Percentiles rank a stretch among this genome's conserved stretches.
These are phyloP conservation scores for Cygnus buccinator DNA, from an alignment of 2,113 vertebrate genomes.

Conservation along the genomic window DNA sequence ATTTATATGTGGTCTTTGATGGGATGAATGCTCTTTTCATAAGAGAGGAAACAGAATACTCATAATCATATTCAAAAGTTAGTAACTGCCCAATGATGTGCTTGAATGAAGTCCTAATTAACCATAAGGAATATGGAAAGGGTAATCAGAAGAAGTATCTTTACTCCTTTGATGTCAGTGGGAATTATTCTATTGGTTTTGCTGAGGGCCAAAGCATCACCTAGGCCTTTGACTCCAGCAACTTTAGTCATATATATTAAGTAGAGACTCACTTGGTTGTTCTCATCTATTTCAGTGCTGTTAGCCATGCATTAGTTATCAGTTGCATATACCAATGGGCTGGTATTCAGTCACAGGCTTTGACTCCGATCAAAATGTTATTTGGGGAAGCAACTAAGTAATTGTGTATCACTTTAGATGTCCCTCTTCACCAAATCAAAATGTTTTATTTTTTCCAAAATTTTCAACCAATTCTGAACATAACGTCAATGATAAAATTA, in stretches of 20 bases:
- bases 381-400: not conserved
- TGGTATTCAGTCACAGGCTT: not conserved
- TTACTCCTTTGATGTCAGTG: not conserved
- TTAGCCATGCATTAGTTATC: not conserved
- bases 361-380: not conserved
- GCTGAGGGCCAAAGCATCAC: not conserved
- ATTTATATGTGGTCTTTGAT: not conserved
- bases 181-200: not conserved
- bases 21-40: not conserved
- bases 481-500: not conserved
- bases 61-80: not conserved
- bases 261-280: not conserved
- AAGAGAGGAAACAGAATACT: not conserved
- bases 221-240: not conserved
- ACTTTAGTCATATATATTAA: not conserved
- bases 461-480: not conserved
- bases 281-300: not conserved
- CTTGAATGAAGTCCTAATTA: not conserved
- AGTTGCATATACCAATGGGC: not conserved
- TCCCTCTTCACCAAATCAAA: not conserved
- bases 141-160: not conserved
- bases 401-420: not conserved
- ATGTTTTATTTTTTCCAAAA: not conserved
- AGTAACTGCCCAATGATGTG: not conserved
- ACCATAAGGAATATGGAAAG: not conserved